Base-by-base conservation (phyloP, 2,113 vertebrate genomes). In the Dascyllus trimaculatus region DNA sequence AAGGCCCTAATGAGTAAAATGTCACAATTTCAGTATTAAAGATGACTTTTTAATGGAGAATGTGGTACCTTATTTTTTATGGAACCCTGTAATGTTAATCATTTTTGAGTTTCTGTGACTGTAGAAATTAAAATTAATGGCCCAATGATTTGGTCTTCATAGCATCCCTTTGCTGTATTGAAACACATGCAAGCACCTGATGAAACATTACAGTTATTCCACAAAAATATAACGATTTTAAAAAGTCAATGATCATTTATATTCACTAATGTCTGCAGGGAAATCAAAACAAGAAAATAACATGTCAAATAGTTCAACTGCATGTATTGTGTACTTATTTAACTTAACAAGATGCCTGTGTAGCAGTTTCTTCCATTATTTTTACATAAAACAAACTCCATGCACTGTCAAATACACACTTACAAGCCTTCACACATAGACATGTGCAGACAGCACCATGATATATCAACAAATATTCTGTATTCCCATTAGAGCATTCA, bases 41-140 rank as follows among this genome's bases (percentile, higher is more conserved):
- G n/a, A 88, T 74, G 13, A 49, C 26, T 67, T 76, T 81, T 65
- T 77, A 82, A 80, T 73, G 71, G 38, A 24, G n/a, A 80, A 25
- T n/a, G 32, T 21, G 49, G 25, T 8, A 38, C 32, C 49, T 85
- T 58, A 69, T 73, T 59, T 71, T 75, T 46, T 9, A 17, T n/a
- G 2, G 4, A 82, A 38, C 48, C 4, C 46, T 56, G 24, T 11
- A 48, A 66, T 10, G 24, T 73, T n/a, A 45, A 64, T 82, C 14
- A 21, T 40, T 58, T 46, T 54, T 26, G 3, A 14, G 4, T 57
- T 71, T 54, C 9, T 54, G 2, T 48, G 60, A 52, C 25, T 11
- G 18, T 13, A 59, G 14, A 58, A 52, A 72, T n/a, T n/a, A 25
- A 56, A 70, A 32, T 54, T 1, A 58, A 22, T 15, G 21, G 49